Evolutionary conservation across 2,113 vertebrate species (phyloP).

Genomic region (Camarhynchus parvulus): DNA sequence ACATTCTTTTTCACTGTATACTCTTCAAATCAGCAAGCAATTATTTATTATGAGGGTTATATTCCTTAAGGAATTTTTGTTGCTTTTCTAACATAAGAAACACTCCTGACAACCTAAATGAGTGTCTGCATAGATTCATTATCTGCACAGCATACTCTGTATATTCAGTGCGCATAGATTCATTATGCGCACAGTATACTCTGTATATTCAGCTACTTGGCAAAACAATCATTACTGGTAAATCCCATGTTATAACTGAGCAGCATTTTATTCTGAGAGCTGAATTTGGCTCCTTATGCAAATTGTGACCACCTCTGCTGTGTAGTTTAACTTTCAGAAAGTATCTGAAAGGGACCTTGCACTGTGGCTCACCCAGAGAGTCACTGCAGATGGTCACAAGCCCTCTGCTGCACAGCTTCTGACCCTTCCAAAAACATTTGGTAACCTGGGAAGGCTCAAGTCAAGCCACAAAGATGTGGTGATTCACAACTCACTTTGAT

Average conservation of each 20-base stretch:
- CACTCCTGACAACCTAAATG: background rate
- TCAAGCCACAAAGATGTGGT: background rate
- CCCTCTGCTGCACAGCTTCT: background rate
- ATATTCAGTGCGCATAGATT: background rate
- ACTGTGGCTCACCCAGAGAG: background rate
- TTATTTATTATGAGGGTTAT: background rate
- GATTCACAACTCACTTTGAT: background rate
- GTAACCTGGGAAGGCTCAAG: background rate
- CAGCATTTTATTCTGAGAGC: background rate
- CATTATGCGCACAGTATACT: background rate
- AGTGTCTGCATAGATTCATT: background rate
- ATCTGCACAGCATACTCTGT: background rate
- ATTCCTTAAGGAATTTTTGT: background rate
- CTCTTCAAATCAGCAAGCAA: background rate
- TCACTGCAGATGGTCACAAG: background rate
- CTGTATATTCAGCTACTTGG: background rate
- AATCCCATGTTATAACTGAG: background rate
- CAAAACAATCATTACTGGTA: background rate
- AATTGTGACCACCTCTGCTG: background rate
- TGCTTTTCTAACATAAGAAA: background rate
- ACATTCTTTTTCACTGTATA: background rate
- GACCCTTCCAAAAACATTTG: accelerated
- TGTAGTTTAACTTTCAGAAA: background rate
- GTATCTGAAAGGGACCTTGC: background rate
- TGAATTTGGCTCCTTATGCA: background rate